Percentiles rank a stretch among this genome's conserved stretches.
Evolutionary conservation across 2,888 invertebrate species (phyloP).

Genomic region (Corythucha ciliata): DNA sequence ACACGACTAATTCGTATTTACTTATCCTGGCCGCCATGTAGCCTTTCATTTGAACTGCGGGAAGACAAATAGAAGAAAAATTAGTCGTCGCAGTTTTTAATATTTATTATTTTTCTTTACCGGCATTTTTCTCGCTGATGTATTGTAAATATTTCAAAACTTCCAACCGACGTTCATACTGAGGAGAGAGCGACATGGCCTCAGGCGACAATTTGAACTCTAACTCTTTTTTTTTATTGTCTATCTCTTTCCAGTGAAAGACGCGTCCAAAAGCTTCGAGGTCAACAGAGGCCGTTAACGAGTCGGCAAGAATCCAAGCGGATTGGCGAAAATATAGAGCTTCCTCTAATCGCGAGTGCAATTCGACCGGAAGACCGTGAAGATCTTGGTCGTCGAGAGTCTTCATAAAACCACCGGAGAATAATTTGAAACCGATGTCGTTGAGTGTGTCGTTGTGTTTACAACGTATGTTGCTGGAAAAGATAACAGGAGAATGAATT

Average conservation of each 20-base stretch:
- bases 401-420: no score
- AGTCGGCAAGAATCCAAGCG: conserved; percentile 25
- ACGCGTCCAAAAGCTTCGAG: no score
- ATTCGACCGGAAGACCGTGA: no score
- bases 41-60: conserved; percentile 64
- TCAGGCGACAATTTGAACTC: conserved; percentile 23
- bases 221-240: conserved; percentile 20
- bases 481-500: no score
- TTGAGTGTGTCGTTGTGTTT: no score
- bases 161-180: conserved; percentile 22
- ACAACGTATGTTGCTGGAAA: no score
- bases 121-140: conserved; percentile 22
- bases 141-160: conserved; percentile 24
- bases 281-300: no score
- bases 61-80: conserved; percentile 8
- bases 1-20: conserved; percentile 81
- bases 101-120: conserved; percentile 7
- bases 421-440: no score
- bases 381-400: no score
- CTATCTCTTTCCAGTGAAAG: conserved; percentile 26
- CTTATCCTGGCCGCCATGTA: conserved; percentile 80
- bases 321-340: no score
- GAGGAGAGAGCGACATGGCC: conserved; percentile 71
- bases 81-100: neutral
- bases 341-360: no score